Percentiles rank a stretch among this genome's conserved stretches.
These are phyloP conservation scores for Pangasius djambal DNA, from an alignment of 2,797 vertebrate species.

Conservation along the genomic window DNA sequence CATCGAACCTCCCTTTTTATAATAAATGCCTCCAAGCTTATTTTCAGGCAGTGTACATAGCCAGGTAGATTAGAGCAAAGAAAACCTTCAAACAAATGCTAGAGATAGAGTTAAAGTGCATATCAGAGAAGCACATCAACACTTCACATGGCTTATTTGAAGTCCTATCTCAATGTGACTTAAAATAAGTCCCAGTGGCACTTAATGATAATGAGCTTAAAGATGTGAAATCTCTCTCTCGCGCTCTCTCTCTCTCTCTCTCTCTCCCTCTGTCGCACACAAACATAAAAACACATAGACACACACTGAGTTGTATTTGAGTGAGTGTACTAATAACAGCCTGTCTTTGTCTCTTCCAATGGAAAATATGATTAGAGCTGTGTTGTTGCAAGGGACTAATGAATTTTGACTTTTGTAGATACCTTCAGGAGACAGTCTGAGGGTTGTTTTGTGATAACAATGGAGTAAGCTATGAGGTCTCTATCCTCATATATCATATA, in stretches of 20 bases:
- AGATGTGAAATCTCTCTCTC: slow-evolving; percentile 61
- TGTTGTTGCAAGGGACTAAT: slow-evolving; percentile 51
- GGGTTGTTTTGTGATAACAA: background rate
- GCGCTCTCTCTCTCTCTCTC: slow-evolving; percentile 20
- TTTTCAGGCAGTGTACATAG: slow-evolving; percentile 50
- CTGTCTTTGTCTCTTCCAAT: slow-evolving; percentile 42
- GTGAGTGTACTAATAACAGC: slow-evolving; percentile 46
- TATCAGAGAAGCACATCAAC: slow-evolving; percentile 63
- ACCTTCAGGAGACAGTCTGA: background rate
- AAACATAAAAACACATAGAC: background rate
- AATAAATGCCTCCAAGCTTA: slow-evolving; percentile 59
- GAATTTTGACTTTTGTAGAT: slow-evolving; percentile 43
- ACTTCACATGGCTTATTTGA: slow-evolving; percentile 62
- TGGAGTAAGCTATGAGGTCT: background rate
- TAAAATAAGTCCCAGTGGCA: slow-evolving; percentile 67
- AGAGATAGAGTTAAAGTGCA: slow-evolving; percentile 47
- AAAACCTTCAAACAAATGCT: slow-evolving; percentile 51
- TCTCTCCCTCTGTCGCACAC: background rate
- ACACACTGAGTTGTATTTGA: slow-evolving; percentile 31
- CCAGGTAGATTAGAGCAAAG: slow-evolving; percentile 48
- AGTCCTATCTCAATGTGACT: slow-evolving; percentile 56
- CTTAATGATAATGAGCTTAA: slow-evolving; percentile 75
- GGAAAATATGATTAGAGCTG: slow-evolving; percentile 44
- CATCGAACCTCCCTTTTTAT: slow-evolving; percentile 53
- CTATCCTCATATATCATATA: slow-evolving; percentile 8